Evolutionary conservation across 2,113 vertebrate species (phyloP), one percentile per base, ranked within the genome.

Genomic region (Sceloporus undulatus): DNA sequence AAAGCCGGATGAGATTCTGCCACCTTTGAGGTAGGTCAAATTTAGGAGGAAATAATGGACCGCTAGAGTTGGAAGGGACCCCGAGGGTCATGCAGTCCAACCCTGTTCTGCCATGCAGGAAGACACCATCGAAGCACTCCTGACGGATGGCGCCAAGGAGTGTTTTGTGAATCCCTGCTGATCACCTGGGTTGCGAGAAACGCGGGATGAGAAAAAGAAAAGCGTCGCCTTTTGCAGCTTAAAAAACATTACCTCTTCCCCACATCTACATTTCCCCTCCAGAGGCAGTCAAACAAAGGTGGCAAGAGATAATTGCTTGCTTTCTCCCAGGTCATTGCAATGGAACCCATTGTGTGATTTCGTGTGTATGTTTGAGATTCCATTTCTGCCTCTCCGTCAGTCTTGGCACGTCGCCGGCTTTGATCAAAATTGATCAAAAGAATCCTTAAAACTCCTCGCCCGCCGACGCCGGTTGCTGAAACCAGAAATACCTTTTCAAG

Each of bases 401-500:
- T 54, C n/a, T 62, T 75, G 54, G 34, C 79, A 74, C 38, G 7
- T 9, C 1, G 52, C 79, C 34, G 0, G 54, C 79, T 87, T 75
- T 75, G 86, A 87, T 82, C 86, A 74, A 52, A 9, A 65, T n/a
- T 34, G 86, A 65, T 65, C 54, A 75, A 75, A 82, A 73, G 71
- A 40, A 42, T 11, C 2, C 68, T 82, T 48, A 81, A 27, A 82
- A 65, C 18, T 9, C 34, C 21, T 42, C 1, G 40, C 52, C 85
- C 34, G 52, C 78, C 73, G 79, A 74, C 40, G 9, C 38, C 21
- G 1, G 52, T 87, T 87, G 81, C 70, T 82, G 19, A 87, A 87
- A 82, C 27, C 18, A 65, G 79, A 62, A 73, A 9, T n/a, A 19
- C 68, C 40, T 87, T 79, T 79, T 34, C 34, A 3, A 71, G 66